phyloP scores from a whole-genome alignment of 2,797 vertebrate species.

The Xiphorhynchus erythropygius region DNA sequence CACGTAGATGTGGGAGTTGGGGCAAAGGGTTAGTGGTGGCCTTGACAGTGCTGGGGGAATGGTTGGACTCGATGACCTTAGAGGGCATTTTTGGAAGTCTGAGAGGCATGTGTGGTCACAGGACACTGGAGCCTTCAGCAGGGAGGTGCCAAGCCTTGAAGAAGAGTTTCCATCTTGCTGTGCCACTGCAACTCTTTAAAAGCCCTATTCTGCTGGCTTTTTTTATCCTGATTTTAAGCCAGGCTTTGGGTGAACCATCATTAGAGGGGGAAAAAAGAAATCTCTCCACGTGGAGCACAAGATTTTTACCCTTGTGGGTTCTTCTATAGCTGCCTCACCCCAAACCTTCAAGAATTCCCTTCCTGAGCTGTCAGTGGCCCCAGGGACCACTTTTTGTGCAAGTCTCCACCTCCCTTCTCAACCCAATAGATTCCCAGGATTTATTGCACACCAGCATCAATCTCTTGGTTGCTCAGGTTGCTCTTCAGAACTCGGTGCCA shows the following conservation, averaged over 20 bases:
- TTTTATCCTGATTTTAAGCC: not conserved
- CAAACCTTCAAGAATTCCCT: not conserved
- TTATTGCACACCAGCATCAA: not conserved
- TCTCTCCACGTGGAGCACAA: not conserved
- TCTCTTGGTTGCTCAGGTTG: fast-evolving
- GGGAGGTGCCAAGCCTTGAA: not conserved
- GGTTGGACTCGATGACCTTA: not conserved
- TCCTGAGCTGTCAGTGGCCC: not conserved
- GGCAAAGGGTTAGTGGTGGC: not conserved
- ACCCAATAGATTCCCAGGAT: not conserved
- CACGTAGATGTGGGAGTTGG: not conserved
- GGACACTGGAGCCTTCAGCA: not conserved
- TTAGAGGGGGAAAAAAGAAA: not conserved
- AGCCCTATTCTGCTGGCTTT: not conserved
- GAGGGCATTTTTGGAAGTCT: not conserved
- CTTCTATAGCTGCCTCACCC: not conserved
- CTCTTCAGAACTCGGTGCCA: not conserved
- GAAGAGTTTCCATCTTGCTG: not conserved
- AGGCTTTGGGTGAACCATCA: not conserved
- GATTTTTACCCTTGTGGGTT: not conserved
- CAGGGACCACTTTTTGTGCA: not conserved
- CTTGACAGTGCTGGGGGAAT: not conserved
- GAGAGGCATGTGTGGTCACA: not conserved
- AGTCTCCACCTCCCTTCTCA: not conserved
- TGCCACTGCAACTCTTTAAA: not conserved